phyloP scores from a whole-genome alignment of 2,113 vertebrate genomes.

The Odobenus rosmarus region DNA sequence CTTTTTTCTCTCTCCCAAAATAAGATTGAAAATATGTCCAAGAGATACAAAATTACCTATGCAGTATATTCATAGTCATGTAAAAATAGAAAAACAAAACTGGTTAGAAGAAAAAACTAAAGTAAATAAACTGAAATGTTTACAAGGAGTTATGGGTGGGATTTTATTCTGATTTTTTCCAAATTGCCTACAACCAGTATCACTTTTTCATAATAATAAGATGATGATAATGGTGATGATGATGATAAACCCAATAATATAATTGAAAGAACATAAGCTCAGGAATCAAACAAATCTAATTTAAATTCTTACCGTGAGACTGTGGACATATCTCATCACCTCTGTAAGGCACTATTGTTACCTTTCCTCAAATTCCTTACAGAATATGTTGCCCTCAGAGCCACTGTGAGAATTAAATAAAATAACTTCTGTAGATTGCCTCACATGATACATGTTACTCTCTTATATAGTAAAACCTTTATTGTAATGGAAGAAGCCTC shows the following conservation, averaged over 20 bases:
- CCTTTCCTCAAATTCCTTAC: background rate
- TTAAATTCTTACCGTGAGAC: background rate
- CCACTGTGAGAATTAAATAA: background rate
- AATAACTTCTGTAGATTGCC: background rate
- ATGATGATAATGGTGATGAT: background rate
- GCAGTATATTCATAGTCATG: background rate
- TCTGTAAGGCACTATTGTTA: background rate
- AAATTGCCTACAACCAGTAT: background rate
- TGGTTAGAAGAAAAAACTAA: background rate
- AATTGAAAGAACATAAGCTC: background rate
- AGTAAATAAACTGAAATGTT: background rate
- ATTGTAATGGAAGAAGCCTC: background rate
- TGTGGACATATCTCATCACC: background rate
- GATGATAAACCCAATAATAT: background rate
- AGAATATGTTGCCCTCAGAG: background rate
- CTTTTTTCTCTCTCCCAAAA: background rate
- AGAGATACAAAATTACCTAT: conserved; percentile 50
- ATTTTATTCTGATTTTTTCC: background rate
- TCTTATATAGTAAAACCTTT: background rate
- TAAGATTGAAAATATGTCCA: background rate
- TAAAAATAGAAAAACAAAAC: conserved; percentile 39
- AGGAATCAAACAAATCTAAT: background rate
- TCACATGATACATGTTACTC: background rate
- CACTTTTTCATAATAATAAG: background rate
- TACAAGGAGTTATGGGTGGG: background rate